Percentiles rank a stretch among this genome's conserved stretches.
phyloP scores from a whole-genome alignment of 2,113 vertebrate species.

The Brienomyrus longianalis region DNA sequence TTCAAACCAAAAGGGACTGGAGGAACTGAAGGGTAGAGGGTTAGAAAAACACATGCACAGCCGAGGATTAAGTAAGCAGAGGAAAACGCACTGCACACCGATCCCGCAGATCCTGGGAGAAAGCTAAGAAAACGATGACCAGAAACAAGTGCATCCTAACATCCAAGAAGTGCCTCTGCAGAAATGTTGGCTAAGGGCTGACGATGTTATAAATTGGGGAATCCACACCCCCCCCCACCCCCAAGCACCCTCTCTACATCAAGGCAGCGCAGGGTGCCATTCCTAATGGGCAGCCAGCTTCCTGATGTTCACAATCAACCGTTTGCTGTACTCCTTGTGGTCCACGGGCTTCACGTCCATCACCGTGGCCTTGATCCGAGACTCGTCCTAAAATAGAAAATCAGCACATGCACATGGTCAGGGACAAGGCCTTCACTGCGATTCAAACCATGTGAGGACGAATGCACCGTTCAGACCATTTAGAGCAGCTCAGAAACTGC shows the following conservation, averaged over 20 bases:
- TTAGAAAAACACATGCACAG: neutral
- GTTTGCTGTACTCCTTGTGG: conserved; percentile 81
- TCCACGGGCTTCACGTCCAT: conserved; percentile 84
- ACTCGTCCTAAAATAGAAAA: conserved; percentile 74
- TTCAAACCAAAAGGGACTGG: neutral
- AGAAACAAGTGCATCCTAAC: neutral
- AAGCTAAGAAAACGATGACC: neutral
- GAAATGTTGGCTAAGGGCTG: neutral
- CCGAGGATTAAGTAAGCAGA: neutral
- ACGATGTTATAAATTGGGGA: neutral
- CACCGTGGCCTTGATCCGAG: conserved; percentile 86
- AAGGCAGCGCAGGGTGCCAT: neutral
- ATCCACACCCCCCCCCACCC: neutral
- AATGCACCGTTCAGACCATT: neutral
- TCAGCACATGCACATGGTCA: neutral
- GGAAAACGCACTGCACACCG: neutral
- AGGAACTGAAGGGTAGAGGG: neutral
- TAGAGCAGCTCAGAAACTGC: neutral
- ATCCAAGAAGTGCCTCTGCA: neutral
- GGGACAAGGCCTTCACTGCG: neutral
- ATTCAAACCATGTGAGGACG: neutral
- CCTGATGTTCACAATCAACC: conserved; percentile 79
- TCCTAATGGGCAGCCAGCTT: conserved; percentile 58
- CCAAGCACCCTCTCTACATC: neutral
- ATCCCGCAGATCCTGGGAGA: neutral